phyloP scores from a whole-genome alignment of 1,140 invertebrate genomes.

The Hyposmocoma kahamanoa region DNA sequence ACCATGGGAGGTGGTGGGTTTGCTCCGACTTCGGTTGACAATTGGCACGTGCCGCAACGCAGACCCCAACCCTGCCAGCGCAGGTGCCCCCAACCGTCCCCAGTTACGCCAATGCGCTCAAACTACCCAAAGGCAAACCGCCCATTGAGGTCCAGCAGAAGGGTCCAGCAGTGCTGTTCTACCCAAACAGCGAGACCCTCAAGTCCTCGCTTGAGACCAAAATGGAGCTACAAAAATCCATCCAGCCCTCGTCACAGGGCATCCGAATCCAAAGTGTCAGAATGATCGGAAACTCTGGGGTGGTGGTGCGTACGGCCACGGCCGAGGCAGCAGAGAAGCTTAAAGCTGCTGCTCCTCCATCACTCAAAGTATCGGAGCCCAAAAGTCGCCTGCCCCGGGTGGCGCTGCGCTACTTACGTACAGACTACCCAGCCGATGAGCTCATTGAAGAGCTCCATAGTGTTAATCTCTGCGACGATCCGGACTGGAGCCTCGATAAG shows the following conservation, averaged over 20 bases:
- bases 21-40: background rate
- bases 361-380: slow-evolving; percentile 5
- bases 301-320: slow-evolving; percentile 7
- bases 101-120: background rate
- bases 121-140: background rate
- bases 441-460: background rate
- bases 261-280: slow-evolving; percentile 3
- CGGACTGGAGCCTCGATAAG: background rate
- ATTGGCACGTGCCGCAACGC: too few species aligned
- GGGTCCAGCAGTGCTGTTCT: background rate
- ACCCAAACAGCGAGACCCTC: background rate
- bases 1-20: background rate
- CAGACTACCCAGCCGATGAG: background rate
- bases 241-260: background rate
- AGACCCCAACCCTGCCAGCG: too few species aligned
- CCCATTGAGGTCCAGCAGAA: background rate
- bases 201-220: slow-evolving; percentile 5
- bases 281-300: slow-evolving; percentile 13
- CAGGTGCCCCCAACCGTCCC: background rate
- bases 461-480: background rate
- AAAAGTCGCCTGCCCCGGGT: slow-evolving; percentile 4
- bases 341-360: background rate
- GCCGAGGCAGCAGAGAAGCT: slow-evolving; percentile 1
- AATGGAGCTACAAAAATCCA: background rate
- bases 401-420: background rate